Evolutionary conservation across 2,113 vertebrate genomes (phyloP).

Genomic region (Turnix velox): DNA sequence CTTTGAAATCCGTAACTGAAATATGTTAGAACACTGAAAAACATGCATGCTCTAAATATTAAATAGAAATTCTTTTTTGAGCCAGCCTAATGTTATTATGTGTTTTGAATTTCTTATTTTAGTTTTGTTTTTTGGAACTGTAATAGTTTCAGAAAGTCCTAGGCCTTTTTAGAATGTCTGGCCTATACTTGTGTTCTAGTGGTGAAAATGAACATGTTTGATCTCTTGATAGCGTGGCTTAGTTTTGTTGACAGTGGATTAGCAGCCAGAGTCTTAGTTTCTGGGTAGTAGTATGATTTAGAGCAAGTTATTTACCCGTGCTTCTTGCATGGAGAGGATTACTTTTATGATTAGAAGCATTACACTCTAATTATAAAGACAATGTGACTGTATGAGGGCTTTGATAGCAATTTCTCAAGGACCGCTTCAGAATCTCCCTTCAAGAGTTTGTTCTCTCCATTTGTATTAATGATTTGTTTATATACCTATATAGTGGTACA

Average conservation of each 20-base stretch:
- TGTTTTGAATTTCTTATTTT: not conserved
- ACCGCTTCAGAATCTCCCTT: not conserved
- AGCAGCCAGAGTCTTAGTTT: not conserved
- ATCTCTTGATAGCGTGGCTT: not conserved
- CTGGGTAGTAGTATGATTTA: not conserved
- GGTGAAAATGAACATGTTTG: not conserved
- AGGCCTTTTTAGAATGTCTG: not conserved
- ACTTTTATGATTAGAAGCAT: not conserved
- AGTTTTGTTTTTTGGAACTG: not conserved
- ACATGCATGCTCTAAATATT: fast-evolving
- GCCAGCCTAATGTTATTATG: not conserved
- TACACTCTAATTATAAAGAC: not conserved
- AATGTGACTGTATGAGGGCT: not conserved
- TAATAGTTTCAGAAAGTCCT: not conserved
- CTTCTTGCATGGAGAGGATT: not conserved
- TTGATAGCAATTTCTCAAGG: not conserved
- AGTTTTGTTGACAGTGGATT: not conserved
- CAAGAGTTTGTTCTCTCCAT: not conserved
- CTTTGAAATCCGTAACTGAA: not conserved
- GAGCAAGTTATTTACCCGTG: not conserved
- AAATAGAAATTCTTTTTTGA: not conserved
- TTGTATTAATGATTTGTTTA: not conserved
- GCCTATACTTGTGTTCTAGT: not conserved
- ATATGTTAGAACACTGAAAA: not conserved
- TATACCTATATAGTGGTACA: not conserved